Base-by-base conservation (phyloP, 2,113 vertebrate genomes). In the Oncorhynchus kisutch region DNA sequence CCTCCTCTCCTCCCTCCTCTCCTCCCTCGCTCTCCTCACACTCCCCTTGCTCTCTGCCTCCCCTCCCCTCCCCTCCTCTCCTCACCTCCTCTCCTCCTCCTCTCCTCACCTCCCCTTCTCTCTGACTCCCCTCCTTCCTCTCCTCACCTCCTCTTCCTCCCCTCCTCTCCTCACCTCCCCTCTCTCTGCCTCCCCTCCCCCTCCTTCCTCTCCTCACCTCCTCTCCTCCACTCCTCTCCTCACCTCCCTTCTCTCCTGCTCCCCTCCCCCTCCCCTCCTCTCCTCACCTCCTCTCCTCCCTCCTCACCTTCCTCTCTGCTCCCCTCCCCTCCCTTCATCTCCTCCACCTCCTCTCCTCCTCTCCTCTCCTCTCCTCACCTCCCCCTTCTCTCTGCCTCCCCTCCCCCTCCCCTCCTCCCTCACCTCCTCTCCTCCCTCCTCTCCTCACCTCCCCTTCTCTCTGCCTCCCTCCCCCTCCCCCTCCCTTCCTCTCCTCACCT, bases 381-480 rank as follows among this genome's bases (percentile, higher is more conserved):
- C 24, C 86, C 59, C 29, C 4, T 29, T 65, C 3, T 22, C 2
- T 75, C 25, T 25, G 0, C 70, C 77, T 73, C 8, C 12, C 11
- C 29, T 1, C 0, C 31, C 5, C 5, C 1, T 4, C 27, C 27
- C 0, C 31, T 0, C 24, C 24, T 24, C 24, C 24, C 24, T 24
- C 24, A 24, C 31, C 27, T 27, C 27, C 27, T 3, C 27, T 2
- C 7, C 29, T 0, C 82, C 45, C 69, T 22, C 2, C 76, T 81
- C 71, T 1, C 27, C 27, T 6, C 5, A 0, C 31, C 27, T 29
- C 3, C 3, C 3, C 27, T 1, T 18, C 29, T 4, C 29, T 4
- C 29, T 5, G 0, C 67, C 82, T 51, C 86, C 59, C 13, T n/a
- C 24, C 72, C 16, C 71, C 75, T 73, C 20, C 86, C 59, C 13